phyloP scores from a whole-genome alignment of 1,140 invertebrate genomes.

The Teleogryllus occipitalis region DNA sequence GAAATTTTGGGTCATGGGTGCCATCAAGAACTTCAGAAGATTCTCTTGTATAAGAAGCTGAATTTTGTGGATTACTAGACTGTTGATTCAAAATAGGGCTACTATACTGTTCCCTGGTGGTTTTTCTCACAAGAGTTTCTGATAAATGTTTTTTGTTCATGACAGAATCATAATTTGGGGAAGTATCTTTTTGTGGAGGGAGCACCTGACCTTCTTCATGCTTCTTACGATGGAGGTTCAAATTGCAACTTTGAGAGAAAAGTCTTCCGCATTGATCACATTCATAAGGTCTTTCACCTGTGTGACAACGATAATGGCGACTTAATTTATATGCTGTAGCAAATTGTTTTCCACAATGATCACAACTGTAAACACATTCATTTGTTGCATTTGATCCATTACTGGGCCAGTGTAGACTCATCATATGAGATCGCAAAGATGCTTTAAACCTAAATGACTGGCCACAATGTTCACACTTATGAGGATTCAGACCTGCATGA shows the following conservation, averaged over 20 bases:
- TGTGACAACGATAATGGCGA: slow-evolving; percentile 38
- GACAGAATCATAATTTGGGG: not conserved
- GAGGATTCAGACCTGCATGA: slow-evolving; percentile 44
- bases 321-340: slow-evolving; percentile 41
- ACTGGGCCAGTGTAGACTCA: slow-evolving; percentile 34
- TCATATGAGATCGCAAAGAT: slow-evolving; percentile 38
- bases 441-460: slow-evolving; percentile 39
- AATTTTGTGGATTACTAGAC: not conserved
- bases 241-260: slow-evolving; percentile 21
- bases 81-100: not conserved
- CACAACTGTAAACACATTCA: slow-evolving; percentile 27
- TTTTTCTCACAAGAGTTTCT: not conserved
- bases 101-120: not conserved
- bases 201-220: slow-evolving; percentile 17
- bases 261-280: slow-evolving; percentile 17
- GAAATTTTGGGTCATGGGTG: slow-evolving; percentile 11
- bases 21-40: not conserved
- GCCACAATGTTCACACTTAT: slow-evolving; percentile 48
- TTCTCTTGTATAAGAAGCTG: not conserved
- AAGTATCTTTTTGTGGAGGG: not conserved
- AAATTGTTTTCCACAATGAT: slow-evolving; percentile 40
- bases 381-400: slow-evolving; percentile 24
- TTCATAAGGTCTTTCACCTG: slow-evolving; percentile 21
- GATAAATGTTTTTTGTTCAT: not conserved
- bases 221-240: slow-evolving; percentile 21